Base-by-base conservation (phyloP, 2,797 vertebrate genomes). In the Chelonia mydas region DNA sequence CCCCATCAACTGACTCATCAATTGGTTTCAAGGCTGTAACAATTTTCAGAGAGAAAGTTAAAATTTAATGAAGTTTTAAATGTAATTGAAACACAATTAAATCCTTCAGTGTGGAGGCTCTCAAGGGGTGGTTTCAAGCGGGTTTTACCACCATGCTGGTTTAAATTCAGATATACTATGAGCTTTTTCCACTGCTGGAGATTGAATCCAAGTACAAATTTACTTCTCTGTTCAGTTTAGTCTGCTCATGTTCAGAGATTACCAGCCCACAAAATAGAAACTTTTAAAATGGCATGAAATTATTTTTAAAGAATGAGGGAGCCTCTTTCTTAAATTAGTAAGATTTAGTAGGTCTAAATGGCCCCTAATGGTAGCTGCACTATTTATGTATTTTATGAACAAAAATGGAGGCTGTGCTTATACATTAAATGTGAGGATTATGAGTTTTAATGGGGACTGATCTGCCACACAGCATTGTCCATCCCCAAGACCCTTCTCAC, bases 201-300 rank as follows among this genome's bases (percentile, higher is more conserved):
- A 41, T 0, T 33, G 45, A 61, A 72, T 23, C 59, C 19, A 89
- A 86, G 81, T 88, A 45, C 79, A 51, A 31, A 27, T 25, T 82
- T 10, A 0, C 41, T 27, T 61, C 41, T 51, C 83, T 68, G n/a
- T 89, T 72, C 27, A 45, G 50, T 61, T 51, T 59, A 54, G 15
- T 47, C 19, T 72, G 37, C 49, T 87, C 86, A 45, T 45, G 84
- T 23, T 47, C 80, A 65, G 79, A 92, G 91, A 53, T 61, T 12
- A 5, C 0, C 0, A 45, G 54, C 86, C 72, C 45, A 51, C 78
- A 13, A 28, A 57, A 45, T 81, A 27, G 11, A 86, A 51, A 21
- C 21, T 25, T 93, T 90, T 92, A 89, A 90, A 47, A 45, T 27
- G 68, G 4, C 7, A 77, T 88, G 80, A 92, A 74, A n/a, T 80